These are phyloP conservation scores for Dynastes maya DNA, from an alignment of 2,888 invertebrate species.

Conservation along the genomic window DNA sequence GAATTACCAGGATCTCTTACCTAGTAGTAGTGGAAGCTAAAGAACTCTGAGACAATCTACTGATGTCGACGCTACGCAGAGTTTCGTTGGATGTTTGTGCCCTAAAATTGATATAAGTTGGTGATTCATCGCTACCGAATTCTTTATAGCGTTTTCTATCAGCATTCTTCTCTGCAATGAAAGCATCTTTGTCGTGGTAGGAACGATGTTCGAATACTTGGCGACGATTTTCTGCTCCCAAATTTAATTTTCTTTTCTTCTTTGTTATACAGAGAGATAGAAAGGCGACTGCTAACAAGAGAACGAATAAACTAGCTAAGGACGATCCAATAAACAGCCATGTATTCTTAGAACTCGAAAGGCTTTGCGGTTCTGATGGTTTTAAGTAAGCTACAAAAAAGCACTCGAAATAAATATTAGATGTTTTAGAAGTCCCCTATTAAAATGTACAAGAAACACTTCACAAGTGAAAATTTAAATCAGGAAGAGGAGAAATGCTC, in stretches of 20 bases:
- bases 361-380: slow-evolving; percentile 76
- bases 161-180: slow-evolving; percentile 60
- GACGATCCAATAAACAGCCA: slow-evolving; percentile 80
- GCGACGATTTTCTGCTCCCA: slow-evolving; percentile 63
- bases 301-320: slow-evolving; percentile 74
- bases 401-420: background rate
- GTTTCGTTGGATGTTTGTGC: slow-evolving; percentile 62
- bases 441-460: too few relatives aligned
- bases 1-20: slow-evolving; percentile 42
- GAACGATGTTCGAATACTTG: slow-evolving; percentile 65
- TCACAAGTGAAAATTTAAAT: background rate
- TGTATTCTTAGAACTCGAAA: slow-evolving; percentile 72
- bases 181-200: slow-evolving; percentile 65
- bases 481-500: slow-evolving; percentile 67
- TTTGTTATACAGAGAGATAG: slow-evolving; percentile 72
- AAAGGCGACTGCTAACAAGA: slow-evolving; percentile 74
- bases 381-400: slow-evolving; percentile 78
- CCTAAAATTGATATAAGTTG: slow-evolving; percentile 68
- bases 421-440: background rate
- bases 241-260: slow-evolving; percentile 67
- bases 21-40: slow-evolving; percentile 57
- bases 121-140: slow-evolving; percentile 57
- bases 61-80: slow-evolving; percentile 58
- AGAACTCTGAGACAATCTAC: slow-evolving; percentile 63
- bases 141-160: slow-evolving; percentile 41